These are phyloP conservation scores for Drosophila dunni DNA, from an alignment of 1,140 invertebrate species.

Conservation along the genomic window DNA sequence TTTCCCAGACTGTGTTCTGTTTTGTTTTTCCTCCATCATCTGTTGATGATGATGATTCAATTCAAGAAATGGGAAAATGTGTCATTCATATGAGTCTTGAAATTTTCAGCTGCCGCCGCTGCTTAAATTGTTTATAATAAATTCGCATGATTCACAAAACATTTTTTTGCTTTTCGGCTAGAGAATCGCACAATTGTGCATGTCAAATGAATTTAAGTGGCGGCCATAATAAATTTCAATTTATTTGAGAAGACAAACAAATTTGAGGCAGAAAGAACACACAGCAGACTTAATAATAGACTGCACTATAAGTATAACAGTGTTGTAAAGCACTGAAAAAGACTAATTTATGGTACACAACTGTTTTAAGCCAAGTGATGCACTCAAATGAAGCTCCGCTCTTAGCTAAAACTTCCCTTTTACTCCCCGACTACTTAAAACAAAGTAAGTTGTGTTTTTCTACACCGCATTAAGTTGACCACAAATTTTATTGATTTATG, in stretches of 20 bases:
- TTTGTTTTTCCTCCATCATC: neutral
- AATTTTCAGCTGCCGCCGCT: constrained; percentile 33
- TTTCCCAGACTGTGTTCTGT: constrained; percentile 1
- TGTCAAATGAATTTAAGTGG: constrained; percentile 72
- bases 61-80: constrained; percentile 62
- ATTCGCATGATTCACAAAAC: constrained; percentile 61
- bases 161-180: constrained; percentile 19
- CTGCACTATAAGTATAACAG: constrained; percentile 2
- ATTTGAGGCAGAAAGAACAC: constrained; percentile 20
- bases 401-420: constrained; percentile 4
- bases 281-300: constrained; percentile 15
- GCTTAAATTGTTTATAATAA: constrained; percentile 73
- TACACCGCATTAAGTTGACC: constrained; percentile 21
- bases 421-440: neutral
- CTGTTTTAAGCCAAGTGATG: too few species aligned
- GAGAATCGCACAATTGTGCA: constrained; percentile 51
- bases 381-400: neutral
- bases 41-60: constrained; percentile 60
- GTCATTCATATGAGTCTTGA: constrained; percentile 61
- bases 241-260: constrained; percentile 48
- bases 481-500: constrained; percentile 62
- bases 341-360: too few species aligned
- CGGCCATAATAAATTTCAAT: constrained; percentile 73
- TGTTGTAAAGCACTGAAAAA: neutral
- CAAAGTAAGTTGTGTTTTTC: constrained; percentile 1